Percentiles rank a stretch among this genome's conserved stretches.
Conservation (phyloP, 2,113 vertebrate genomes). For the Puffinus mauretanicus region DNA sequence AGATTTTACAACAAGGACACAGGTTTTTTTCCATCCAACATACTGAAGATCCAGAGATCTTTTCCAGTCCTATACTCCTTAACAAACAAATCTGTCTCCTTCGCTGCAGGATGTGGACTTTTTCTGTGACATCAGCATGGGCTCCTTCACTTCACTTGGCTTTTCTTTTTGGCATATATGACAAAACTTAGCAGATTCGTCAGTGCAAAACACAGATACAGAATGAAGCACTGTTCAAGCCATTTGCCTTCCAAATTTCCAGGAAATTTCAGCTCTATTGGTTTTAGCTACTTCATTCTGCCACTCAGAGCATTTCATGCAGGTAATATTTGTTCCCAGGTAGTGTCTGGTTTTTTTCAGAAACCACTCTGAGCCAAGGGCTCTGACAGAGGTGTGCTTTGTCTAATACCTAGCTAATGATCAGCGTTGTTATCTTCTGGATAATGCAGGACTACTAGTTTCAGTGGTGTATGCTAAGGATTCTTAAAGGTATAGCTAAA, state of each 20-base stretch:
- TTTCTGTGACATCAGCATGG: slow-evolving; percentile 2
- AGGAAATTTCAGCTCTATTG: not conserved
- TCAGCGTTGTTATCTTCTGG: not conserved
- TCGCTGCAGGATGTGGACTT: not conserved
- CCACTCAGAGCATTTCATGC: not conserved
- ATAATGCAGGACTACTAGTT: not conserved
- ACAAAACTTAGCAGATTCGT: not conserved
- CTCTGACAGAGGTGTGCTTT: not conserved
- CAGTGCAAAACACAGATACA: not conserved
- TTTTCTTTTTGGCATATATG: not conserved
- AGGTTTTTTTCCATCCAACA: fast-evolving
- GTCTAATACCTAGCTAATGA: not conserved
- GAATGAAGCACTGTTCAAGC: not conserved
- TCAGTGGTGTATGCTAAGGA: not conserved
- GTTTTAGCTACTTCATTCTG: not conserved
- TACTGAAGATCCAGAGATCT: not conserved
- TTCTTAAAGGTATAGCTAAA: not conserved
- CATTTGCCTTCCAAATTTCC: slow-evolving; percentile 12
- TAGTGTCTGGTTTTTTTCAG: not conserved
- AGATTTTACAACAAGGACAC: not conserved
- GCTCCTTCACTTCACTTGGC: slow-evolving; percentile 8
- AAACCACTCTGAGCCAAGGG: not conserved
- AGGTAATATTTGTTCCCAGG: not conserved
- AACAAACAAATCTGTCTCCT: not conserved
- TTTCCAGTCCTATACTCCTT: not conserved